Base-by-base conservation (phyloP, 2,888 invertebrate genomes). In the Tetanocera ferruginea region DNA sequence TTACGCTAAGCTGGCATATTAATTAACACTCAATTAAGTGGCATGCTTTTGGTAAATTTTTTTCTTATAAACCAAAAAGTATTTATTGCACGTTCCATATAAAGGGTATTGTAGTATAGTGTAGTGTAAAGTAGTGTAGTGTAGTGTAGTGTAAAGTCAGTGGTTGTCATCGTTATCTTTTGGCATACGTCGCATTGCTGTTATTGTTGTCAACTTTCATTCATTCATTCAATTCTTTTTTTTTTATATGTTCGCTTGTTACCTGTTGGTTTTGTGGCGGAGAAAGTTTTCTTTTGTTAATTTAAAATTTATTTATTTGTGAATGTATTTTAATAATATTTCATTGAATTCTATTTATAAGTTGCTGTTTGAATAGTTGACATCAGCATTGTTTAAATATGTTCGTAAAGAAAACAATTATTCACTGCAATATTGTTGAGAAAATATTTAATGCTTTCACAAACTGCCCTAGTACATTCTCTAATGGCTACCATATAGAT, bases 181-280 rank as follows among this genome's bases (percentile, higher is more conserved):
- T 52, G 51, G 52, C 14, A 5, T 23, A 23, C 23, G 9, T 49
- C n/a, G 2, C 23, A 19, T 69, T 28, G 51, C 14, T 34, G 28
- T 19, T 34, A 52, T 34, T 67, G 23, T 67, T 67, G 75, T 75
- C 52, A 75, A 75, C 75, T 75, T 75, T 75, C 75, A 66, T 75
- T 75, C 69, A 69, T 69, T 69, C 51, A 69, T 43, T 43, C 72
- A 72, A 72, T 69, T 51, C 43, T 60, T 60, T 55, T 72, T 60
- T 55, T 72, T 69, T 25, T 23, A 51, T 34, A 64, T 37, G 57
- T 57, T 6, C 14, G 25, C 60, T 31, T 28, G 64, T 17, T 51
- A n/a, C 11, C 11, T 23, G 51, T 19, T 31, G 28, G n/a, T n/a
- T 49, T 51, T 64, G 74, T 19, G 49, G n/a, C 6, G 66, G 66